Conservation (phyloP, 92 coral and sea anemone genomes). For the Hydrozoanthus gracilis region DNA sequence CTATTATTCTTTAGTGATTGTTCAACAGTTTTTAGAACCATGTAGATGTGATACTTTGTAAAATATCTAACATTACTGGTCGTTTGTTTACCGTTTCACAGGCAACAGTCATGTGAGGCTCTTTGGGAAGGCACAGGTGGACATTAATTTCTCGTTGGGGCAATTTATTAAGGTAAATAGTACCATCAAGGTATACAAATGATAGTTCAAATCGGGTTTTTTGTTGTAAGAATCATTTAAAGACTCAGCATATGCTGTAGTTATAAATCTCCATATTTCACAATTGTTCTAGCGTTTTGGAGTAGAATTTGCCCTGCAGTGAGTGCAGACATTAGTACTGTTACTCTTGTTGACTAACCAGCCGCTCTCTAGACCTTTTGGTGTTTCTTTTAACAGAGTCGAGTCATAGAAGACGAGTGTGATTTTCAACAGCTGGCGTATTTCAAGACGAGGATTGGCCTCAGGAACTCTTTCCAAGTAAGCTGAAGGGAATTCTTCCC, state of each 20-base stretch:
- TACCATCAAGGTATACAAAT: not conserved
- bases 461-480: conserved; percentile 92
- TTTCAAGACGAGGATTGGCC: conserved; percentile 93
- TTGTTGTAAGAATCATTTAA: no score
- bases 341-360: not conserved
- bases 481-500: not conserved
- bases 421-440: conserved; percentile 95
- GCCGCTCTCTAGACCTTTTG: not conserved
- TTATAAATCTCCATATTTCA: no score
- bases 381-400: conserved; percentile 68
- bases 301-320: no score
- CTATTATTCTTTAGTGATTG: no score
- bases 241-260: no score
- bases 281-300: no score
- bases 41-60: not conserved
- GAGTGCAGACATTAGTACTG: no score
- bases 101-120: conserved; percentile 85
- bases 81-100: conserved; percentile 10
- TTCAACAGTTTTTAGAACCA: not conserved
- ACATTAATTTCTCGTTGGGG: conserved; percentile 92
- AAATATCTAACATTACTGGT: not conserved
- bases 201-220: no score
- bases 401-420: conserved; percentile 83
- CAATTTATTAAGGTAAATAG: conserved; percentile 84
- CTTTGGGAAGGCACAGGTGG: conserved; percentile 96